A percentile compares a stretch with the other conserved stretches of the same genome.
These are phyloP conservation scores for Plemyria rubiginata DNA, from an alignment of 2,888 invertebrate genomes.

Conservation along the genomic window DNA sequence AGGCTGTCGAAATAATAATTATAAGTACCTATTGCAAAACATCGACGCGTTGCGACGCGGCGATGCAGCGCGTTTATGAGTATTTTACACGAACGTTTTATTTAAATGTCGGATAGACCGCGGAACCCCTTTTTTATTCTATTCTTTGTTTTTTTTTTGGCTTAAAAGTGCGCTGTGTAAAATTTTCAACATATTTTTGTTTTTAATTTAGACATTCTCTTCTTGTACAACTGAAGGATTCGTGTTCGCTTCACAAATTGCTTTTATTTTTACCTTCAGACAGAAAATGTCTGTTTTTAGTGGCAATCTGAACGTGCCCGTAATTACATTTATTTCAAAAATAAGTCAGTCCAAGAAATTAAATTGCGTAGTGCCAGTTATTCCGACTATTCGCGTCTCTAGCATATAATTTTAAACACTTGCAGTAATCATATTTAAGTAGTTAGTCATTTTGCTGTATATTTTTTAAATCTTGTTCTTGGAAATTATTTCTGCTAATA, in stretches of 20 bases:
- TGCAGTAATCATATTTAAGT: constrained; percentile 38
- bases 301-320: constrained; percentile 17
- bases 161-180: too few species aligned
- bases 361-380: constrained; percentile 38
- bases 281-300: constrained; percentile 15
- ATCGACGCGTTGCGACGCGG: too few species aligned
- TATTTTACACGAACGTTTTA: too few species aligned
- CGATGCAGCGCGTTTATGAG: too few species aligned
- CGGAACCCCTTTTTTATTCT: too few species aligned
- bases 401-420: constrained; percentile 52
- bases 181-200: too few species aligned
- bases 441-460: constrained; percentile 43
- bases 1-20: too few species aligned
- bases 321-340: constrained; percentile 29
- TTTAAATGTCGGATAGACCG: too few species aligned
- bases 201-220: background rate
- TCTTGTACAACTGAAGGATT: background rate
- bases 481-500: constrained; percentile 22
- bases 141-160: too few species aligned
- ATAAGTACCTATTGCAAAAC: too few species aligned
- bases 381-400: constrained; percentile 47
- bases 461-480: constrained; percentile 41
- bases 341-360: constrained; percentile 26
- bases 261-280: background rate
- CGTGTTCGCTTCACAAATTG: background rate